phyloP scores from a whole-genome alignment of 2,113 vertebrate species.

The Ciconia stormi region DNA sequence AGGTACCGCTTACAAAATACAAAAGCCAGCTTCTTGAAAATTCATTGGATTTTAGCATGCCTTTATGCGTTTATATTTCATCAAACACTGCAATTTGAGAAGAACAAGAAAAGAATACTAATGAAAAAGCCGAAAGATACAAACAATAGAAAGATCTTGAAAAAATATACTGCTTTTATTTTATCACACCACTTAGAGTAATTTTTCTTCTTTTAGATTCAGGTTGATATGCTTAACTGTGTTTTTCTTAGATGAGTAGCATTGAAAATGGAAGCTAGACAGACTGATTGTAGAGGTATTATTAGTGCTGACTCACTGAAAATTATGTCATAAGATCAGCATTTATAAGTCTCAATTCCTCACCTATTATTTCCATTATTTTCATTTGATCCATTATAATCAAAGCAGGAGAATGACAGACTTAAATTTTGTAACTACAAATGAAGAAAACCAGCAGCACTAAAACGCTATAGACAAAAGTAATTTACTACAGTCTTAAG shows the following conservation, averaged over 20 bases:
- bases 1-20: neutral
- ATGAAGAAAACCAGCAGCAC: slow-evolving; percentile 43
- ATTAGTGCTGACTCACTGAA: slow-evolving; percentile 10
- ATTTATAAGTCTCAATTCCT: neutral
- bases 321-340: slow-evolving; percentile 28
- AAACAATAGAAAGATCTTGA: neutral
- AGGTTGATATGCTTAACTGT: neutral
- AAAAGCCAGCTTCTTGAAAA: neutral
- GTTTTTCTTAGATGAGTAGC: slow-evolving; percentile 29
- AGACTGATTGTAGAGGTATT: neutral
- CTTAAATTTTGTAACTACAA: slow-evolving; percentile 20
- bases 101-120: neutral
- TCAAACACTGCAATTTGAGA: neutral
- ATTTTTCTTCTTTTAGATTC: slow-evolving; percentile 17
- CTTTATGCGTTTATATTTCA: neutral
- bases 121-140: neutral
- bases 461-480: neutral
- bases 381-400: neutral
- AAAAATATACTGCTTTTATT: neutral
- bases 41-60: neutral
- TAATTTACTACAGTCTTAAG: slow-evolving; percentile 40
- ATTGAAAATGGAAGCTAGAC: slow-evolving; percentile 7
- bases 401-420: neutral
- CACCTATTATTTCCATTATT: neutral
- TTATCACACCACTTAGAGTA: neutral